These are phyloP conservation scores for Plebejus anna DNA, from an alignment of 2,888 invertebrate genomes.

Conservation along the genomic window DNA sequence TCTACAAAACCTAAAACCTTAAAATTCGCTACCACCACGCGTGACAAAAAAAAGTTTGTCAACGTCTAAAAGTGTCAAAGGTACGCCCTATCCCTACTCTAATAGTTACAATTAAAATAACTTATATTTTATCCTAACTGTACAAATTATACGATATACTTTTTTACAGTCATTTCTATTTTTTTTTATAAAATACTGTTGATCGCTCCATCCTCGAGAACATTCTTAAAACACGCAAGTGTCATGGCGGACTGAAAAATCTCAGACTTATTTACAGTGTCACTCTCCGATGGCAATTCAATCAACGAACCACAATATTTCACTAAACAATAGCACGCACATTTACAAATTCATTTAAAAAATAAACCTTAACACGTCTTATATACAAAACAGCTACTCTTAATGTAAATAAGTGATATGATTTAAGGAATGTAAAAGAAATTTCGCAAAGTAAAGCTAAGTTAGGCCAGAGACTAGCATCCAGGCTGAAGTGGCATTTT, in stretches of 20 bases:
- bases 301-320: conserved; percentile 38
- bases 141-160: conserved; percentile 30
- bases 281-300: conserved; percentile 33
- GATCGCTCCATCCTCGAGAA: conserved; percentile 12
- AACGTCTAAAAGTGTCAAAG: conserved; percentile 9
- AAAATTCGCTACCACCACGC: conserved; percentile 23
- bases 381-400: conserved; percentile 49
- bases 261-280: neutral
- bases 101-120: conserved; percentile 27
- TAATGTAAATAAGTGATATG: conserved; percentile 68
- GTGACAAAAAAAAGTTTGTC: conserved; percentile 11
- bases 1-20: conserved; percentile 16
- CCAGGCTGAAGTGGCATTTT: conserved; percentile 30
- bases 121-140: conserved; percentile 36
- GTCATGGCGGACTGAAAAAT: conserved; percentile 8
- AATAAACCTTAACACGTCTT: conserved; percentile 47
- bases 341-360: conserved; percentile 64
- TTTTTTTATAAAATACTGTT: conserved; percentile 24
- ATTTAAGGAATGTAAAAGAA: conserved; percentile 62
- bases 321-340: conserved; percentile 74
- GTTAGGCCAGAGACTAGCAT: conserved; percentile 41
- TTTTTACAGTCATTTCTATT: conserved; percentile 29
- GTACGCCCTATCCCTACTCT: conserved; percentile 19
- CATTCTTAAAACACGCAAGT: neutral
- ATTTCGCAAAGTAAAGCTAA: conserved; percentile 36